Base-by-base conservation (phyloP, 2,797 vertebrate species). In the Leptoclinus maculatus region DNA sequence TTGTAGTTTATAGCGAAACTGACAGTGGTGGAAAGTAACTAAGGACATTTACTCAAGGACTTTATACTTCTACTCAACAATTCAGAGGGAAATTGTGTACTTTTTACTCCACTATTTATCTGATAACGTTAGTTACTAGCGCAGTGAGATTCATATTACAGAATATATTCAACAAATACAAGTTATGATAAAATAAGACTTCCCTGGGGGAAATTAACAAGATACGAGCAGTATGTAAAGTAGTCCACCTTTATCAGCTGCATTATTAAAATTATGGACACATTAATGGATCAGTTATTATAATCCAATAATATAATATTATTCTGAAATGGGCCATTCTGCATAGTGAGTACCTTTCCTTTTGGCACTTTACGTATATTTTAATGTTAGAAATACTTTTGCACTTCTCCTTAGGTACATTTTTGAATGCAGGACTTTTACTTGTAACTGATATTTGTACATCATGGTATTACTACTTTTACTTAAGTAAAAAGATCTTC, bases 1-100 rank as follows among this genome's bases (percentile, higher is more conserved):
- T 72, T 45, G 49, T 0, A 12, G 54, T 82, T 78, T 67, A 56
- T 27, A 70, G 73, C 67, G 39, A 73, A 58, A 54, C 47, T 6
- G 32, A 39, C 27, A 34, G 41, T 7, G 17, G 13, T 29, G 65
- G 47, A 54, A 13, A 51, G 51, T 25, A 38, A n/a, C 3, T 4
- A 5, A 63, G 49, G 13, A 21, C 5, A 29, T 64, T 29, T 49
- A 23, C 3, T 69, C 21, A 25, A 51, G 21, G 39, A 7, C 2
- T 25, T 5, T 43, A 7, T n/a, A 12, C 25, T 47, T 25, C 3
- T 32, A 43, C 10, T 7, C 12, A 14, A 13, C 6, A 21, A 10
- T 13, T 53, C 11, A 23, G 7, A 9, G 60, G 29, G 9, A 66
- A 60, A 43, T 32, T 25, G 25, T 47, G 17, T 49, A 21, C 14